Conservation (phyloP, 2,888 invertebrate genomes). For the Cheilosia urbana region DNA sequence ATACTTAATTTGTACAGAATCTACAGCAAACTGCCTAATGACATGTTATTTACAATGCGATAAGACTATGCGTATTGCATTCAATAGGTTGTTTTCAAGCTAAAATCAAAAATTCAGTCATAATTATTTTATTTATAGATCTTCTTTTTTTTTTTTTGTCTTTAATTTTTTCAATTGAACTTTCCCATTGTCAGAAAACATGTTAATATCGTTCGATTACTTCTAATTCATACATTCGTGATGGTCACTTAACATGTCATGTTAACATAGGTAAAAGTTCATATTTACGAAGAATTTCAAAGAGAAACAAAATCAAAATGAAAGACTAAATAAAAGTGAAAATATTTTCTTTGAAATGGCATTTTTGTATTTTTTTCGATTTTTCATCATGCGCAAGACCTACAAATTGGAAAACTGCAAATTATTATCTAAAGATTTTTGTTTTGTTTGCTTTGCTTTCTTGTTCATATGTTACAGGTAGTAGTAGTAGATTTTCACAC, state of each 20-base stretch:
- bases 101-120: conserved; percentile 26
- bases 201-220: conserved; percentile 74
- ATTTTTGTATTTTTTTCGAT: conserved; percentile 32
- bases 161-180: conserved; percentile 49
- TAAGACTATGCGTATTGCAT: conserved; percentile 32
- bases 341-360: conserved; percentile 11
- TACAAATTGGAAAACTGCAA: conserved; percentile 64
- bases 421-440: conserved; percentile 48
- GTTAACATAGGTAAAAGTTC: conserved; percentile 67
- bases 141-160: not conserved
- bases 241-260: conserved; percentile 52
- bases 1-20: conserved; percentile 28
- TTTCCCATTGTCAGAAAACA: conserved; percentile 71
- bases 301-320: conserved; percentile 20
- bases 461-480: conserved; percentile 66
- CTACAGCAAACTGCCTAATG: conserved; percentile 53
- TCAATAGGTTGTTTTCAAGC: conserved; percentile 14
- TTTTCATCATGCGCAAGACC: conserved; percentile 72
- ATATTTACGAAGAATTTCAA: conserved; percentile 16
- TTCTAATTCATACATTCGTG: conserved; percentile 58
- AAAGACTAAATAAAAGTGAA: conserved; percentile 5
- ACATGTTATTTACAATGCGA: conserved; percentile 69
- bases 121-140: not conserved
- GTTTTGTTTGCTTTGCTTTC: conserved; percentile 41
- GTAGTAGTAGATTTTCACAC: conserved; percentile 51